Evolutionary conservation across 2,888 invertebrate species (phyloP).

Genomic region (Synanthedon tipuliformis): DNA sequence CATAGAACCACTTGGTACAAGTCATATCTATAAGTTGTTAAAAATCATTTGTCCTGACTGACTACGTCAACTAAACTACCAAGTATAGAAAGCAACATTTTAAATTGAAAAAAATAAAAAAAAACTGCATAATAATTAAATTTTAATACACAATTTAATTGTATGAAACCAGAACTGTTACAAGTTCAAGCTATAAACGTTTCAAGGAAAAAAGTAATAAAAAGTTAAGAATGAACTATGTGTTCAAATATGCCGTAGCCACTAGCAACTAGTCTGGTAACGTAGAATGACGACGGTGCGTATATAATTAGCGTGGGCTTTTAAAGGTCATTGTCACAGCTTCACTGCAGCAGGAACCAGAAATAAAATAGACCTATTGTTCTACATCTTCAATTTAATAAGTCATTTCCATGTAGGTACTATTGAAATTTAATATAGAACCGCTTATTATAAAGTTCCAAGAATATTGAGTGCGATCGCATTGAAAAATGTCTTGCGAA

Average conservation of each 20-base stretch:
- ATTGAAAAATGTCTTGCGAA: background rate
- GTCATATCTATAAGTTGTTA: too few relatives aligned
- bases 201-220: background rate
- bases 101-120: background rate
- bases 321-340: conserved; percentile 66
- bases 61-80: too few relatives aligned
- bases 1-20: too few relatives aligned
- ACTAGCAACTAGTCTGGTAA: conserved; percentile 48
- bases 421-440: background rate
- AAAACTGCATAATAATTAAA: background rate
- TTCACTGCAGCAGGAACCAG: conserved; percentile 36
- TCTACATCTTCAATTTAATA: conserved; percentile 11
- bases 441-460: background rate
- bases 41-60: too few relatives aligned
- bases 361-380: conserved; percentile 43
- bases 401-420: background rate
- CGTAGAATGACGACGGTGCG: conserved; percentile 33
- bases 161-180: background rate
- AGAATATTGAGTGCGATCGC: background rate
- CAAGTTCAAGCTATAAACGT: background rate
- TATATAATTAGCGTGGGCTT: conserved; percentile 67
- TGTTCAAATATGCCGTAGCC: conserved; percentile 2
- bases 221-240: background rate
- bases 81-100: too few relatives aligned
- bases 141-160: background rate